Percentiles rank a stretch among this genome's conserved stretches.
Conservation (phyloP, 2,797 vertebrate species). For the Naso thynnoides region DNA sequence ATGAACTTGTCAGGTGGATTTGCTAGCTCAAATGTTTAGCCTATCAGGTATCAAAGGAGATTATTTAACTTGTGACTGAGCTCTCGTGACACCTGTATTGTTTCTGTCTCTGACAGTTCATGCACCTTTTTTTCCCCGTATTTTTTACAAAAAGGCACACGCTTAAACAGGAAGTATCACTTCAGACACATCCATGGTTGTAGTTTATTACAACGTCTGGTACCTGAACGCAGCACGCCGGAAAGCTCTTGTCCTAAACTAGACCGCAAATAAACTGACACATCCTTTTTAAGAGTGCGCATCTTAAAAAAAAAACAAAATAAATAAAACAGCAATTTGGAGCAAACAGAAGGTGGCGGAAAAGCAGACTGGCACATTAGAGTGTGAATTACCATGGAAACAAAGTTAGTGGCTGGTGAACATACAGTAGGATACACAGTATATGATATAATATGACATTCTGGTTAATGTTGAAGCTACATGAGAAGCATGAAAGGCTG, state of each 20-base stretch:
- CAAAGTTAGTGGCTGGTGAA: conserved; percentile 73
- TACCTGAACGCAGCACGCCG: conserved; percentile 3
- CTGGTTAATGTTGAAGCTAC: conserved; percentile 88
- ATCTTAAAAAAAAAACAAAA: conserved; percentile 21
- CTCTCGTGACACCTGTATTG: conserved; percentile 75
- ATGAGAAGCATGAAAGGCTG: conserved; percentile 91
- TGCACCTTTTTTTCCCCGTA: conserved; percentile 73
- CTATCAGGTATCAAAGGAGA: conserved; percentile 64
- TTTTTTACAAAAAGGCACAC: conserved; percentile 53
- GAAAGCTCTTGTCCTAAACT: conserved; percentile 44
- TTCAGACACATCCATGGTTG: conserved; percentile 46
- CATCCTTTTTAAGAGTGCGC: conserved; percentile 51
- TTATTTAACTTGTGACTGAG: conserved; percentile 75
- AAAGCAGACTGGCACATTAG: conserved; percentile 47
- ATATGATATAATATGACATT: conserved; percentile 81
- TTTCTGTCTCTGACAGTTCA: conserved; percentile 72
- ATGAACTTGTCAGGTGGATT: conserved; percentile 69
- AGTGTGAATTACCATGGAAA: conserved; percentile 74
- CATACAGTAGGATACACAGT: conserved; percentile 69
- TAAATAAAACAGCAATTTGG: conserved; percentile 48
- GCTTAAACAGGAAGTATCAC: conserved; percentile 53
- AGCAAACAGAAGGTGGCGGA: conserved; percentile 53
- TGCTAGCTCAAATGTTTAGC: conserved; percentile 67
- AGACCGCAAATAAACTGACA: conserved; percentile 36
- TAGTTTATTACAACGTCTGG: conserved; percentile 37